Conservation (phyloP, 2,113 vertebrate species). For the Gopherus flavomarginatus region DNA sequence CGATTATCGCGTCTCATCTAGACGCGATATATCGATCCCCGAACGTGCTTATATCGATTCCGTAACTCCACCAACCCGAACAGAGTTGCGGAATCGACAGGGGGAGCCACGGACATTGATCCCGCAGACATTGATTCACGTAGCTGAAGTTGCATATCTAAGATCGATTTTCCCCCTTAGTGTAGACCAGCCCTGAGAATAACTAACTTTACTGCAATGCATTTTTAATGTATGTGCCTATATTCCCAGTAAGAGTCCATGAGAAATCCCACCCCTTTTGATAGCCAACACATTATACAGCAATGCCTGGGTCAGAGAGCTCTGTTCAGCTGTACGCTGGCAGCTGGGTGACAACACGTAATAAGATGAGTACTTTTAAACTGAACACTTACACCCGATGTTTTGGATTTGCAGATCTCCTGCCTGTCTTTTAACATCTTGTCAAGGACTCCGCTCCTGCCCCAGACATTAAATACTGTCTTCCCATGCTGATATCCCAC, state of each 20-base stretch:
- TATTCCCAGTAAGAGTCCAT: neutral
- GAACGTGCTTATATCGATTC: too few relatives aligned
- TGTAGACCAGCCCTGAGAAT: too few relatives aligned
- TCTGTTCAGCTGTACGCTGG: neutral
- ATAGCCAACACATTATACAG: fast-evolving
- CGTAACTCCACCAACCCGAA: too few relatives aligned
- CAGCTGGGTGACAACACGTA: fast-evolving
- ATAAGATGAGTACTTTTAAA: neutral
- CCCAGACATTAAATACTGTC: slow-evolving; percentile 92
- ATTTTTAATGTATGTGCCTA: neutral
- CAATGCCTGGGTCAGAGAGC: neutral
- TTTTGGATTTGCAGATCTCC: slow-evolving; percentile 86
- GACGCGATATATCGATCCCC: too few relatives aligned
- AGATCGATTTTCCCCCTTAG: too few relatives aligned
- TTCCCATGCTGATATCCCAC: slow-evolving; percentile 93
- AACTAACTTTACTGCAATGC: neutral
- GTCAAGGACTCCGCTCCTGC: slow-evolving; percentile 88
- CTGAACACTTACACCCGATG: slow-evolving; percentile 81
- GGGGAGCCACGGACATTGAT: too few relatives aligned
- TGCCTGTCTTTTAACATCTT: slow-evolving; percentile 92
- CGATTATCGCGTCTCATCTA: too few relatives aligned
- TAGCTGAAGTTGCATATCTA: too few relatives aligned
- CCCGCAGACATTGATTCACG: too few relatives aligned
- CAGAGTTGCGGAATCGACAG: too few relatives aligned
- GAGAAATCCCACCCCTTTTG: neutral